These are phyloP conservation scores for Cantharis flavilabris DNA, from an alignment of 2,888 invertebrate genomes.

Conservation along the genomic window DNA sequence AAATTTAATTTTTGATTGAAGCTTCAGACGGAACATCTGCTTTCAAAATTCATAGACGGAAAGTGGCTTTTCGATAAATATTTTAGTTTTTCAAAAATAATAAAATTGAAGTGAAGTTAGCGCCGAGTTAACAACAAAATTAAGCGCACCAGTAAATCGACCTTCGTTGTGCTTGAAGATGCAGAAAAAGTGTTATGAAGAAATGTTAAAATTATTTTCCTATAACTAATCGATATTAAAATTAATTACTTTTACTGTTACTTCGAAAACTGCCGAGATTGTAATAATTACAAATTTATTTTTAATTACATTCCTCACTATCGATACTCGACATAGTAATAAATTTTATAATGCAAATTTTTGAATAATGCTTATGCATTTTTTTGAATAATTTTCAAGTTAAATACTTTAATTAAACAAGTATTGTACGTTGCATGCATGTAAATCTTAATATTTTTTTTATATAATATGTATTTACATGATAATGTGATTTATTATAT, in stretches of 20 bases:
- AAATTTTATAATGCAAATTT: not conserved
- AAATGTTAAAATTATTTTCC: not conserved
- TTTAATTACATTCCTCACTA: not conserved
- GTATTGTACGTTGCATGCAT: not conserved
- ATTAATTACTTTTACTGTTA: not conserved
- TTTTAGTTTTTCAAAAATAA: not conserved
- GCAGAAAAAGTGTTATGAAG: constrained; percentile 21
- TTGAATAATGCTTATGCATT: not conserved
- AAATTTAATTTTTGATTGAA: no score
- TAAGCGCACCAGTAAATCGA: constrained; percentile 18
- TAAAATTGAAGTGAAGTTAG: not conserved
- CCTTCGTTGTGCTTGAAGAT: constrained; percentile 22
- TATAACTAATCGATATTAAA: not conserved
- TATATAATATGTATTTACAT: not conserved
- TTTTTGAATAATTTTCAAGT: not conserved
- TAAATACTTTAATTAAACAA: not conserved
- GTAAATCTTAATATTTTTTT: not conserved
- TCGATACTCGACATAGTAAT: not conserved
- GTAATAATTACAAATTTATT: not conserved
- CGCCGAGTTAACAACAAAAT: constrained; percentile 7
- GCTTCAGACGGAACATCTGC: no score
- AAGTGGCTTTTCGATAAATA: no score
- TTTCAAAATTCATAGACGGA: no score
- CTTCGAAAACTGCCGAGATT: not conserved
- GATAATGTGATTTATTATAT: not conserved